Evolutionary conservation across 2,888 invertebrate genomes (phyloP).

Genomic region (Vandiemenella viatica): DNA sequence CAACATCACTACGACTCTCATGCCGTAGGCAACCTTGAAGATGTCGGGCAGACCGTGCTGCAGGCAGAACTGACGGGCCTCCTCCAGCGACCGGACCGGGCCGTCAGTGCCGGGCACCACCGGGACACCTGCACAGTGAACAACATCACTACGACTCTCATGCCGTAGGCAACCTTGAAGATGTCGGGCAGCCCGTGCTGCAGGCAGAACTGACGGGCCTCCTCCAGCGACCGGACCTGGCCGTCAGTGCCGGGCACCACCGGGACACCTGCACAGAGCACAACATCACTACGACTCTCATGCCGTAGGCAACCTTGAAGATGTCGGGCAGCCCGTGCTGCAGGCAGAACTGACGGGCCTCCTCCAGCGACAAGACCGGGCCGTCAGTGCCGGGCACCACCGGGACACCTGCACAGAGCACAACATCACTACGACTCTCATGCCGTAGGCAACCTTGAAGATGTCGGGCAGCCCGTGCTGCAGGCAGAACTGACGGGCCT

Average conservation of each 20-base stretch:
- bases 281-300: slow-evolving; percentile 95
- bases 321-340: slow-evolving; percentile 93
- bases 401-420: no score
- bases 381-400: slow-evolving; percentile 75
- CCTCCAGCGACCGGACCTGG: slow-evolving; percentile 73
- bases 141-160: slow-evolving; percentile 95
- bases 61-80: slow-evolving; percentile 76
- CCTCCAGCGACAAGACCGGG: slow-evolving; percentile 73
- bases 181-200: slow-evolving; percentile 93
- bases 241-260: slow-evolving; percentile 75
- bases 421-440: no score
- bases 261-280: no score
- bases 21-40: slow-evolving; percentile 96
- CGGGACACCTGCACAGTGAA: no score
- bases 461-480: no score
- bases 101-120: slow-evolving; percentile 75
- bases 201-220: slow-evolving; percentile 76
- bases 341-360: slow-evolving; percentile 77
- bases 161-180: slow-evolving; percentile 96
- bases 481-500: no score
- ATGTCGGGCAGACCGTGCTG: slow-evolving; percentile 93
- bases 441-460: no score
- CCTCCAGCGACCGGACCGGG: slow-evolving; percentile 73
- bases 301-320: slow-evolving; percentile 93
- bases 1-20: slow-evolving; percentile 95